phyloP scores from a whole-genome alignment of 2,113 vertebrate genomes.

The Larimichthys polyactis region DNA sequence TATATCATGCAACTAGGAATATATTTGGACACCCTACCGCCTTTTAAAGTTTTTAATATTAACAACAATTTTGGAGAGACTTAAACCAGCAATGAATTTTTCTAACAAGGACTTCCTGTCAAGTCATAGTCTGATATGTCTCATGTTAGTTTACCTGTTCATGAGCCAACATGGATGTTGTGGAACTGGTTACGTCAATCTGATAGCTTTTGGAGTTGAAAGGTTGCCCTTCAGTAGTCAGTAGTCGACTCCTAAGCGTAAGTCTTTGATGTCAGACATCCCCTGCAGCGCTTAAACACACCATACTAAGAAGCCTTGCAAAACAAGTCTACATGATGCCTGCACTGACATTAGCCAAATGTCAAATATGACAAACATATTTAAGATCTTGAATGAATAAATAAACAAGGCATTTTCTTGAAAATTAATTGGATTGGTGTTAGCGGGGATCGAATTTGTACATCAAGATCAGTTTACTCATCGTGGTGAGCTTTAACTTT shows the following conservation, averaged over 20 bases:
- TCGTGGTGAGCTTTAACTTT: background rate
- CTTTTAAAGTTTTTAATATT: background rate
- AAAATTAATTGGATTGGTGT: background rate
- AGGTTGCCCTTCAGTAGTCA: constrained; percentile 7
- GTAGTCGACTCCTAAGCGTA: background rate
- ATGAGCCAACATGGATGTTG: constrained; percentile 1
- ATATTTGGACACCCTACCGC: background rate
- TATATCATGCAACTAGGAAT: background rate
- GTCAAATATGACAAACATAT: background rate
- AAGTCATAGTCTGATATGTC: background rate
- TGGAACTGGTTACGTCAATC: background rate
- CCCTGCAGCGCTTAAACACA: background rate
- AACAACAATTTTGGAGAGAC: background rate
- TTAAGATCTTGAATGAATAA: too few relatives aligned
- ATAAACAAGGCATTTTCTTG: background rate
- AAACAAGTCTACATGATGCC: constrained; percentile 4
- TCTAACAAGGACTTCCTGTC: background rate
- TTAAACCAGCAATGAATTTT: background rate
- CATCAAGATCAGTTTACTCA: background rate
- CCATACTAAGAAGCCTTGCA: background rate
- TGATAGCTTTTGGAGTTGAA: background rate
- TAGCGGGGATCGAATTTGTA: background rate
- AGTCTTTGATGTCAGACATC: constrained; percentile 6
- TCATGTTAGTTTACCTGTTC: background rate
- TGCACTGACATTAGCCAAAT: background rate